A percentile compares a stretch with the other conserved stretches of the same genome.
Evolutionary conservation across 2,113 vertebrate species (phyloP).

Genomic region (Hyla sarda): DNA sequence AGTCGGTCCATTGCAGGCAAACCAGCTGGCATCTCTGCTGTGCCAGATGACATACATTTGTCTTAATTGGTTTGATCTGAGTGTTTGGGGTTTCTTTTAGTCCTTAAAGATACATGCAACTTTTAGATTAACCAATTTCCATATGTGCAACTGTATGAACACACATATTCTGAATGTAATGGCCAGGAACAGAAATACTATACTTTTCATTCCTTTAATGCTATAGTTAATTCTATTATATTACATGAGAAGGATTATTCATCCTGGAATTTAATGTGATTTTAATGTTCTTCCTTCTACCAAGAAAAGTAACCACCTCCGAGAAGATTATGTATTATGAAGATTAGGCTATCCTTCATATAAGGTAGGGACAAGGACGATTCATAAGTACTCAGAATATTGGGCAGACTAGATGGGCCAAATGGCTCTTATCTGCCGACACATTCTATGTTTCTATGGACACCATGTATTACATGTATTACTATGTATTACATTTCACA

Average conservation of each 20-base stretch:
- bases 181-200: not conserved
- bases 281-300: too few relatives aligned
- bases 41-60: conserved; percentile 11
- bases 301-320: too few relatives aligned
- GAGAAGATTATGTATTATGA: too few relatives aligned
- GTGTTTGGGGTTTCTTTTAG: conserved; percentile 9
- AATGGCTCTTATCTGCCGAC: too few relatives aligned
- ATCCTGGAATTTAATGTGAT: not conserved
- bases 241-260: not conserved
- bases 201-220: not conserved
- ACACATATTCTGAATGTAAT: too few relatives aligned
- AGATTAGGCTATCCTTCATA: too few relatives aligned
- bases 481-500: too few relatives aligned
- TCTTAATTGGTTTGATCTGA: conserved; percentile 21
- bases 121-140: not conserved
- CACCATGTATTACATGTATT: too few relatives aligned
- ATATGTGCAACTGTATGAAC: not conserved
- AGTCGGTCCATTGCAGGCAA: not conserved
- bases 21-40: conserved; percentile 17
- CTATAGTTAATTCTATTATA: not conserved
- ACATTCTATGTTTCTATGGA: too few relatives aligned
- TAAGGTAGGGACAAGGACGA: too few relatives aligned
- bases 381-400: too few relatives aligned
- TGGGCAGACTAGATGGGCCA: too few relatives aligned
- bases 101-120: not conserved